These are phyloP conservation scores for Drosophila pachea DNA, from an alignment of 1,140 invertebrate genomes.

Conservation along the genomic window DNA sequence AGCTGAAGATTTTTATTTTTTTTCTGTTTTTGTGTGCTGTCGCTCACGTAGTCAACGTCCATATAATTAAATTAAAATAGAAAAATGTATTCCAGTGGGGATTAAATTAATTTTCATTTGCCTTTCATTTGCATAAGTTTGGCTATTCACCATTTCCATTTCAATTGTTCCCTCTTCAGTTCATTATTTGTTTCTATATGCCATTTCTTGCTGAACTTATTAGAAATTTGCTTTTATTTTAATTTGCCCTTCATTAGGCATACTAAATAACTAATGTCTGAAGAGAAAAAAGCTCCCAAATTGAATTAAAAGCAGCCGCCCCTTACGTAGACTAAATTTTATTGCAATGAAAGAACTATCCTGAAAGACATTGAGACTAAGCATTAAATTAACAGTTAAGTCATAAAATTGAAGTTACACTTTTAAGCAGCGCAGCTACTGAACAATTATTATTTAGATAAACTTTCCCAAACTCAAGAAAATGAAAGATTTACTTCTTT, in stretches of 20 bases:
- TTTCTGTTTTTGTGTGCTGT: slow-evolving; percentile 65
- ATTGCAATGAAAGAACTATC: no score
- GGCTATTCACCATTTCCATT: slow-evolving; percentile 20
- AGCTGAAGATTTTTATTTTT: slow-evolving; percentile 16
- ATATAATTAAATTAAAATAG: slow-evolving; percentile 79
- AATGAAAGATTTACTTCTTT: slow-evolving; percentile 30
- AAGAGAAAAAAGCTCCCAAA: neutral
- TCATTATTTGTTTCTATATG: slow-evolving; percentile 74
- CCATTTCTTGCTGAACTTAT: slow-evolving; percentile 65
- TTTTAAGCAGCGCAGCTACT: no score
- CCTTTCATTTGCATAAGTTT: slow-evolving; percentile 70
- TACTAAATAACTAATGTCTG: no score
- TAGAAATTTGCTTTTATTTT: slow-evolving; percentile 64
- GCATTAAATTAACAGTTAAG: no score
- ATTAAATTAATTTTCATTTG: slow-evolving; percentile 79
- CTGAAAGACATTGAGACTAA: no score
- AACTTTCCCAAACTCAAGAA: slow-evolving; percentile 10
- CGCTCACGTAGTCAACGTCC: slow-evolving; percentile 77
- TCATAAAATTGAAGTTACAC: no score
- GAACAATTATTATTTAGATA: no score
- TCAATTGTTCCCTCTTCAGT: slow-evolving; percentile 30
- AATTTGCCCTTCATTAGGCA: slow-evolving; percentile 42
- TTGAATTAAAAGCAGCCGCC: slow-evolving; percentile 7
- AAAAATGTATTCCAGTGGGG: slow-evolving; percentile 77
- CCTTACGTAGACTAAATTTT: no score